These are phyloP conservation scores for Zeugodacus cucurbitae DNA, from an alignment of 1,140 invertebrate species.

Conservation along the genomic window DNA sequence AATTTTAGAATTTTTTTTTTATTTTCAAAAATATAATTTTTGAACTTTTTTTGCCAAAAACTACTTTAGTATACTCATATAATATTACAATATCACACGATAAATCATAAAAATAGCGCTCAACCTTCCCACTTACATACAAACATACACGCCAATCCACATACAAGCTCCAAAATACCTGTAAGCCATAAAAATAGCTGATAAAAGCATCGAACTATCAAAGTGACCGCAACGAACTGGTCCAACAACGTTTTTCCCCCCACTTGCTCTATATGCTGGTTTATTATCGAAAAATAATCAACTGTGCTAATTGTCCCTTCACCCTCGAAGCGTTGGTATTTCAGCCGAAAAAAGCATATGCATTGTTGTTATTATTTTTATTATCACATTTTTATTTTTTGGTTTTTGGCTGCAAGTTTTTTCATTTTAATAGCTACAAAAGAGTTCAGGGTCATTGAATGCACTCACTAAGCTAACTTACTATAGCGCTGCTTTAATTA, in stretches of 20 bases:
- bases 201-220: not conserved
- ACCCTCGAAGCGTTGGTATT: not conserved
- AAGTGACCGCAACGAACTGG: not conserved
- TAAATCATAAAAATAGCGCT: too few species aligned
- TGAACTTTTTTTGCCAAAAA: too few species aligned
- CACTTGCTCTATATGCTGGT: not conserved
- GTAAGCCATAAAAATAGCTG: not conserved
- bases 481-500: not conserved
- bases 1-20: too few species aligned
- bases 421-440: not conserved
- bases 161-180: too few species aligned
- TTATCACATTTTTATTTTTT: not conserved
- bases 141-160: too few species aligned
- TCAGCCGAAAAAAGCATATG: not conserved
- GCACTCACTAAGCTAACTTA: not conserved
- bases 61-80: too few species aligned
- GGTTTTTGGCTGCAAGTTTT: not conserved
- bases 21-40: too few species aligned
- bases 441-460: conserved; percentile 11
- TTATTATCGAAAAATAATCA: not conserved
- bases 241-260: not conserved
- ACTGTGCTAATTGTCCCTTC: not conserved
- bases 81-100: too few species aligned
- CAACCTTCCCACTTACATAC: not conserved
- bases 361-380: not conserved